Base-by-base conservation (phyloP, 2,113 vertebrate genomes). In the Herpailurus yagouaroundi region DNA sequence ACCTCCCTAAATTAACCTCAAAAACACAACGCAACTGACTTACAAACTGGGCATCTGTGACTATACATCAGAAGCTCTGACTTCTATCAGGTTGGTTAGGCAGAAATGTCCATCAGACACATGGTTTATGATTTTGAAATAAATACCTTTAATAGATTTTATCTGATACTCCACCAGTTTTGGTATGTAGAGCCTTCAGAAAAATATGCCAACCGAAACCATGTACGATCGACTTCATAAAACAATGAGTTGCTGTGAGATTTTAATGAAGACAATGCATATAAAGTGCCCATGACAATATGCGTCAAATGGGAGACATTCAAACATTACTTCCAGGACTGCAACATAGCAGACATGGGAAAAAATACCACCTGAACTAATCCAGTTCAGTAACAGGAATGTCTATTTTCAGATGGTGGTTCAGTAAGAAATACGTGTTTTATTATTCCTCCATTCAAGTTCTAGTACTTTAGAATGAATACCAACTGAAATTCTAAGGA, bases 401-500 rank as follows among this genome's bases (percentile, higher is more conserved):
- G 10, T 60, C 8, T 57, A 71, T 71, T 94, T 96, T 90, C 57
- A 97, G 74, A 50, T 87, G 41, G 33, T 76, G 3, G 86, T 97
- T 94, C 33, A 77, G 64, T 52, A 97, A 95, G 80, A 91, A 94
- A 74, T 69, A 77, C 3, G 2, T 94, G 27, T 60, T 81, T 81
- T 95, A 31, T 95, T 80, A 84, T 69, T 93, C 23, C 63, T 84
- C 41, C 97, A 41, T 74, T 41, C 71, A 13, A 95, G 6, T 52
- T 96, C 64, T 63, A 50, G 80, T 91, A n/a, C 76, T 92, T 16
- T 13, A 83, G 60, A 87, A 91, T 81, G 88, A 96, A 95, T 23
- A 97, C 97, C 33, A 85, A 36, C 3, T 93, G 21, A 89, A 95
- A 95, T 91, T 91, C 55, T 18, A 71, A 97, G 82, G 38, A 55